Evolutionary conservation across 2,888 invertebrate species (phyloP), one percentile per base, ranked within the genome.

Genomic region (Hirtodrosophila duncani): DNA sequence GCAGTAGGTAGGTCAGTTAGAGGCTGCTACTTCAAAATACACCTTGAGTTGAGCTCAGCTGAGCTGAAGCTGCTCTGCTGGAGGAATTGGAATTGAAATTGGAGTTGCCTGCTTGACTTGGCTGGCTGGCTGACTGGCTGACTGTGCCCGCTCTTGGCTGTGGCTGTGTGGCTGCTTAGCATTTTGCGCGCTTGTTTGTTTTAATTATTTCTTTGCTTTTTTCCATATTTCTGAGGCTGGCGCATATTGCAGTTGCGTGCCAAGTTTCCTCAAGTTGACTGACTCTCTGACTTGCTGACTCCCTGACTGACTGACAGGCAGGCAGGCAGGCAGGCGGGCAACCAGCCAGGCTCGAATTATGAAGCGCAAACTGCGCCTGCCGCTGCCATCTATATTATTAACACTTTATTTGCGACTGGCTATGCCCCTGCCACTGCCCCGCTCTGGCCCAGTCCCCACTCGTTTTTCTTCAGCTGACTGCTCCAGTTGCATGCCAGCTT

Each of bases 131-230:
- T 39, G 42, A 27, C 24, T 31, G 36, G 11, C 34, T 21, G 11
- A 8, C 31, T 14, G 20, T 21, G 14, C 18, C 20, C 36, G 18
- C 48, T 48, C 24, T 36, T 41, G 29, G 41, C 51, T 41, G 44
- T 24, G 14, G 21, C 14, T 21, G 42, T 44, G 26, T 17, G 27
- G 41, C 75, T 78, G 79, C 51, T 67, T 77, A 70, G 70, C 70
- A 72, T 79, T 75, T 79, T 75, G 79, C 69, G 77, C 79, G 75
- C 72, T 78, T 81, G 67, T 79, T 79, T 79, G 79, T 79, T 79
- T 79, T 79, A 79, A 79, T 79, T 79, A 79, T 72, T 72, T 75
- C 68, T 70, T 79, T 70, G 61, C 53, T 72, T 77, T 71, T 58
- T 52, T 55, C 17, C 37, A 52, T 51, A 63, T 42, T 67, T 58